phyloP scores from a whole-genome alignment of 1,140 invertebrate genomes.

The Sarcophaga bullata region DNA sequence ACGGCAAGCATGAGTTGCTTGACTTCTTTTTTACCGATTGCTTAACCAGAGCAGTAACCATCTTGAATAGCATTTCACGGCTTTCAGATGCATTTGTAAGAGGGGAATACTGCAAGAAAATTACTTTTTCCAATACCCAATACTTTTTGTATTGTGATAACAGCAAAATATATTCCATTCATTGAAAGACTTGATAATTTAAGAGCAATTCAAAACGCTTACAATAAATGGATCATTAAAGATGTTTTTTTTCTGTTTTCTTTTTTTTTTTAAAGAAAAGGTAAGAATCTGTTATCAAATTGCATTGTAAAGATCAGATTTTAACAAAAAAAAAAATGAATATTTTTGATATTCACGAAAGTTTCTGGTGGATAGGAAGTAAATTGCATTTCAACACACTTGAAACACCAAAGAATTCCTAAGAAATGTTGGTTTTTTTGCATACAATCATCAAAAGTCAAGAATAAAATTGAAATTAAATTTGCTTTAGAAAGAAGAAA shows the following conservation, averaged over 20 bases:
- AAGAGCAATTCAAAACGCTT: neutral
- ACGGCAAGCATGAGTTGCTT: too few species aligned
- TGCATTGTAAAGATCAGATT: neutral
- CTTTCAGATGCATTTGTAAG: too few species aligned
- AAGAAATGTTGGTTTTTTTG: neutral
- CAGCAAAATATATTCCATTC: neutral
- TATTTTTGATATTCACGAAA: neutral
- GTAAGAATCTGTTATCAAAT: neutral
- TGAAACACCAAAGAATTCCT: neutral
- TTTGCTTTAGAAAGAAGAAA: neutral
- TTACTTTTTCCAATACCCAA: too few species aligned
- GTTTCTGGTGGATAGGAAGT: neutral
- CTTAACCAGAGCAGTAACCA: too few species aligned
- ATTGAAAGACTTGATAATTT: constrained; percentile 7
- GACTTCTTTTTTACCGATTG: too few species aligned
- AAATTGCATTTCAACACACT: constrained; percentile 13
- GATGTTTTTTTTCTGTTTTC: too few species aligned
- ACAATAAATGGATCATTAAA: constrained; percentile 24
- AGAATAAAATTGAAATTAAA: too few species aligned
- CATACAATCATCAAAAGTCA: neutral
- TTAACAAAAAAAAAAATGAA: constrained; percentile 10
- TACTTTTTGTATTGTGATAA: too few species aligned
- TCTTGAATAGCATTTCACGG: too few species aligned
- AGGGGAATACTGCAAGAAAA: too few species aligned
- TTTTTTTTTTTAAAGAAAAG: neutral